Conservation (phyloP, 2,888 invertebrate species). For the Escarpia spicata region DNA sequence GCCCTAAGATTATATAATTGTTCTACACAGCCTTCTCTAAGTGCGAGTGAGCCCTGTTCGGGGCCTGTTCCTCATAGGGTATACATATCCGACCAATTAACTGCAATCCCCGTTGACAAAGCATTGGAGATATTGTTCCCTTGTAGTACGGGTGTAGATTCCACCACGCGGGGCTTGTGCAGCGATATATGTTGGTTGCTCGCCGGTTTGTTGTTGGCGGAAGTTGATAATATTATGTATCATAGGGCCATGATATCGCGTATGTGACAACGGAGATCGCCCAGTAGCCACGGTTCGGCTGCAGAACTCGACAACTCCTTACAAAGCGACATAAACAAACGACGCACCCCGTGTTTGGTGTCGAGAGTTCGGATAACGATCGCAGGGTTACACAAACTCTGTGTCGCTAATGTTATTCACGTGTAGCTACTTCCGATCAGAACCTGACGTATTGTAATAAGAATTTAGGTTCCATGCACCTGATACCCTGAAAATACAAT, state of each 20-base stretch:
- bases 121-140: background rate
- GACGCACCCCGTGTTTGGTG: background rate
- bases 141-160: background rate
- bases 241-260: background rate
- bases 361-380: background rate
- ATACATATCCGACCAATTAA: background rate
- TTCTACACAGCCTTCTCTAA: background rate
- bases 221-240: background rate
- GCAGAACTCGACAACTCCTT: background rate
- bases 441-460: background rate
- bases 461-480: background rate
- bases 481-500: no score
- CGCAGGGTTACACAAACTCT: background rate
- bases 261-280: background rate
- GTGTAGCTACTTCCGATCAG: background rate
- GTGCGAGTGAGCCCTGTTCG: background rate
- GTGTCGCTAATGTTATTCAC: background rate
- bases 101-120: background rate
- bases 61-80: background rate
- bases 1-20: background rate
- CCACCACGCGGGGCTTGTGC: background rate
- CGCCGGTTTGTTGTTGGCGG: background rate
- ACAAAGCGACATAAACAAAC: background rate
- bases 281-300: background rate
- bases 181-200: background rate